Evolutionary conservation across 2,888 invertebrate genomes (phyloP).

Genomic region (Mythimna vitellina): DNA sequence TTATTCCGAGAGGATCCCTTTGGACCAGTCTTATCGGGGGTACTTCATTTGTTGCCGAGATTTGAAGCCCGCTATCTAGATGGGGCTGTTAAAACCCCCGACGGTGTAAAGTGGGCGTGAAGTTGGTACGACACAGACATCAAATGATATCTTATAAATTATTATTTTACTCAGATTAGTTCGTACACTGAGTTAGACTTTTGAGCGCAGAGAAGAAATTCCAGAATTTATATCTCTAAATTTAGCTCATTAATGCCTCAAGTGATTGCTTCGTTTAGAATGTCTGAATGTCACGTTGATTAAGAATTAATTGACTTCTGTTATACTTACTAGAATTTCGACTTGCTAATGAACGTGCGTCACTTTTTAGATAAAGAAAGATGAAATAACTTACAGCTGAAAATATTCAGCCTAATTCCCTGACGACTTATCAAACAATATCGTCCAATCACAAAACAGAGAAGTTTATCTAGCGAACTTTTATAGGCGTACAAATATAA

Average conservation of each 20-base stretch:
- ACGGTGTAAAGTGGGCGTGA: conserved; percentile 39
- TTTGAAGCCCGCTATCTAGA: conserved; percentile 68
- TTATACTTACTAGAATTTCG: not conserved
- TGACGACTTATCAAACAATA: conserved; percentile 17
- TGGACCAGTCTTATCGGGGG: conserved; percentile 68
- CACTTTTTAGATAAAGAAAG: not conserved
- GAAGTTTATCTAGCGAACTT: conserved; percentile 36
- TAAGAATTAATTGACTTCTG: conserved; percentile 22
- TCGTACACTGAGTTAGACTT: conserved; percentile 18
- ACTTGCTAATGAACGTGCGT: conserved; percentile 4
- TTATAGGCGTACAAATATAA: conserved; percentile 42
- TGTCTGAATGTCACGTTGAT: conserved; percentile 36
- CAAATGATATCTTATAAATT: conserved; percentile 62
- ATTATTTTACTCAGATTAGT: conserved; percentile 59
- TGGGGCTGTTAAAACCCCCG: conserved; percentile 47
- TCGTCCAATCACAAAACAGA: conserved; percentile 36
- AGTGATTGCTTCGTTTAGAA: conserved; percentile 5
- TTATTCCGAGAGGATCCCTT: conserved; percentile 53
- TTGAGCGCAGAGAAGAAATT: conserved; percentile 11
- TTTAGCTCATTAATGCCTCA: conserved; percentile 27
- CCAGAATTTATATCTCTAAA: conserved; percentile 32
- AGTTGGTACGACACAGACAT: conserved; percentile 46
- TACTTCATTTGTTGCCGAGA: conserved; percentile 68
- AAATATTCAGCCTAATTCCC: conserved; percentile 1
- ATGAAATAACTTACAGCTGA: not conserved